These are phyloP conservation scores for Pristionchus fissidentatus DNA, from an alignment of 2,888 invertebrate species.

Conservation along the genomic window DNA sequence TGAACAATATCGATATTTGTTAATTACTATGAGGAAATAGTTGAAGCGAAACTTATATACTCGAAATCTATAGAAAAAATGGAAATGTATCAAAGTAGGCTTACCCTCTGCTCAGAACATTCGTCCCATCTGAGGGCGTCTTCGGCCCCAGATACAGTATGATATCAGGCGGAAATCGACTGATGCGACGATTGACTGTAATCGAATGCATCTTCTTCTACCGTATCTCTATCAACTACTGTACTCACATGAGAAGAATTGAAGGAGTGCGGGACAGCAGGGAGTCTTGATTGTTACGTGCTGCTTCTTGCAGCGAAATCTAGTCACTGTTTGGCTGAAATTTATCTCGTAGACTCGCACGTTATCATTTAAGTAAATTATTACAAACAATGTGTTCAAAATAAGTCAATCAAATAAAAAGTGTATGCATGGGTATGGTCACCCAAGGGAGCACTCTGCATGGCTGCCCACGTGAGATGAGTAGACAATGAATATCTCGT, in stretches of 20 bases:
- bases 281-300: constrained; percentile 64
- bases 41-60: neutral
- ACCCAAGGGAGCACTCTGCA: too few relatives aligned
- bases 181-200: constrained; percentile 36
- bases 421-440: too few relatives aligned
- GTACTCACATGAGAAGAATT: constrained; percentile 64
- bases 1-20: too few relatives aligned
- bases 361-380: too few relatives aligned
- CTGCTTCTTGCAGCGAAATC: constrained; percentile 56
- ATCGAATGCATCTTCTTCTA: neutral
- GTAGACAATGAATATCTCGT: neutral
- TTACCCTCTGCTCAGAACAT: constrained; percentile 26
- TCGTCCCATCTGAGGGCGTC: neutral
- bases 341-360: neutral
- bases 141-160: constrained; percentile 21
- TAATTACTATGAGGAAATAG: too few relatives aligned
- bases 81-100: neutral
- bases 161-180: neutral
- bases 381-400: too few relatives aligned
- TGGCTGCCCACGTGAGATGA: too few relatives aligned
- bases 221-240: neutral
- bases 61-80: neutral
- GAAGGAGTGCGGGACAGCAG: constrained; percentile 61
- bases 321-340: constrained; percentile 20
- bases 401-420: too few relatives aligned